Percentiles rank a stretch among this genome's conserved stretches.
phyloP scores from a whole-genome alignment of 2,888 invertebrate species.

The Aphrophora alni region DNA sequence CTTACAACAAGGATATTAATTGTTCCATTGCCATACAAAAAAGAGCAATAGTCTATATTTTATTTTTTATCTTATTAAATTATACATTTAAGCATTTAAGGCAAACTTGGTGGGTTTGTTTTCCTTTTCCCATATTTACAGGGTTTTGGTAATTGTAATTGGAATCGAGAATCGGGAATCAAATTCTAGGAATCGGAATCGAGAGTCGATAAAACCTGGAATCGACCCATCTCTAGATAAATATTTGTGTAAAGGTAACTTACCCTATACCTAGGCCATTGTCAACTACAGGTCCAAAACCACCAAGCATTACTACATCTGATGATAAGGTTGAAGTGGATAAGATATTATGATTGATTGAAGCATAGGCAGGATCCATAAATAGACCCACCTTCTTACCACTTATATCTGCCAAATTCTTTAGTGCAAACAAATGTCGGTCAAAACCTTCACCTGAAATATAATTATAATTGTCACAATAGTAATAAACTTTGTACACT shows the following conservation, averaged over 20 bases:
- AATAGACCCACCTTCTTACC: constrained; percentile 70
- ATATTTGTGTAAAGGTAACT: constrained; percentile 57
- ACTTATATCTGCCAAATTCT: constrained; percentile 70
- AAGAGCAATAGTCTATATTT: constrained; percentile 8
- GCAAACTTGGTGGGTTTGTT: too few species aligned
- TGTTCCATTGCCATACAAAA: too few species aligned
- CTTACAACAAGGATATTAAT: too few species aligned
- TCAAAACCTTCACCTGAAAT: constrained; percentile 90
- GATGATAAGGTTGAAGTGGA: constrained; percentile 95
- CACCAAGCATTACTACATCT: constrained; percentile 84
- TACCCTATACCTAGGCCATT: constrained; percentile 95
- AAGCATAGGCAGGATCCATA: constrained; percentile 76
- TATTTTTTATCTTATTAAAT: too few species aligned
- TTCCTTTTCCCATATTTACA: too few species aligned
- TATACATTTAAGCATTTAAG: too few species aligned
- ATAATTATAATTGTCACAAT: too few species aligned
- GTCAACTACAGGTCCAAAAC: constrained; percentile 90
- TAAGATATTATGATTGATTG: constrained; percentile 86
- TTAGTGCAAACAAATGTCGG: constrained; percentile 90
- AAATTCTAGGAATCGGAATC: too few species aligned
- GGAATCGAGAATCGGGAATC: too few species aligned
- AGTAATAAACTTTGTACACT: neutral
- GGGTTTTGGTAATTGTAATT: too few species aligned
- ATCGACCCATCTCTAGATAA: too few species aligned
- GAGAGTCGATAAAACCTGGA: too few species aligned